Base-by-base conservation (phyloP, 2,113 vertebrate species). In the Cichladusa arquata region DNA sequence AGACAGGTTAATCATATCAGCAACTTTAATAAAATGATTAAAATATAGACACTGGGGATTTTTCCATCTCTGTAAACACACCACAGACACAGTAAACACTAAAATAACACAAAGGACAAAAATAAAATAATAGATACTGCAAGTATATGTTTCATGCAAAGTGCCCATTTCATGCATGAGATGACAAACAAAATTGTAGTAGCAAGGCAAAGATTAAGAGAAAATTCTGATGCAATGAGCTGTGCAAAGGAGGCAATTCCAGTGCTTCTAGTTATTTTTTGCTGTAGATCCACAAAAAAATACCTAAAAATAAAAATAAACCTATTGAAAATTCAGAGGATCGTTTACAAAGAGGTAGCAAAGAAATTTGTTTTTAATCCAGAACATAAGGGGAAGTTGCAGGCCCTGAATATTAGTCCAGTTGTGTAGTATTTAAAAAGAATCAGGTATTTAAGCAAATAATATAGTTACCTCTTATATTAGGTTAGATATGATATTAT, bases 141-240 rank as follows among this genome's bases (percentile, higher is more conserved):
- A 65, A 58, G 29, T 45, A 19, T 48, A 23, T 10, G 12, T 82
- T 76, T 88, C 53, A 44, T 62, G 36, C 47, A 74, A 65, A 70
- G 23, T 51, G 42, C 24, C 38, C 31, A 50, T 78, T 87, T 94
- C 38, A 81, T 15, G 33, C 19, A 71, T 69, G 82, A 94, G 58
- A 69, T 61, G 50, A 29, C 80, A 86, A 96, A 91, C 81, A 94
- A 91, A 95, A 64, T 76, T 54, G 36, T 36, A 85, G 19, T 36
- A 65, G 73, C 81, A 66, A 91, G 40, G 29, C 8, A 50, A 92
- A 95, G 79, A 91, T 90, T 89, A 93, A 57, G 38, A 94, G 74
- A 90, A 81, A 96, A 61, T 86, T 47, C 87, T 84, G 58, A 91
- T 54, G 48, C 60, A 91, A 77, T 69, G 77, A 95, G 26, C 45